phyloP scores from a whole-genome alignment of 2,888 invertebrate species.

The Spodoptera picta region DNA sequence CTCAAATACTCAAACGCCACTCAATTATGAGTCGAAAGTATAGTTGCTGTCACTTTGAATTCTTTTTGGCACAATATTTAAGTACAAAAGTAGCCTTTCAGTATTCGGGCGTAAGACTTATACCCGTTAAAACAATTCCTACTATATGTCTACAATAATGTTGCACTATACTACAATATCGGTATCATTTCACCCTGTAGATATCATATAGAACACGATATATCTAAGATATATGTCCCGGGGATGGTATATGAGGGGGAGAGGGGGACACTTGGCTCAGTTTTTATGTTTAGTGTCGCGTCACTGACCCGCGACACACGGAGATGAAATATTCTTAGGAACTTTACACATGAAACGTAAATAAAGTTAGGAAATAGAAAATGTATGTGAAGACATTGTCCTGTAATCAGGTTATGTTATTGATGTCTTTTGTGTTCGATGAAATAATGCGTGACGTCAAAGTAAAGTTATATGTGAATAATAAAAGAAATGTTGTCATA shows the following conservation, averaged over 20 bases:
- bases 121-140: not conserved
- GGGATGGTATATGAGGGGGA: not conserved
- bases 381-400: no score
- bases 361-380: not conserved
- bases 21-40: no score
- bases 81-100: no score
- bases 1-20: no score
- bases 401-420: no score
- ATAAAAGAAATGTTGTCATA: no score
- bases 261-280: conserved; percentile 4
- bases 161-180: not conserved
- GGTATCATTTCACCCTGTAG: not conserved
- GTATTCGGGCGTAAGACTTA: no score
- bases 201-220: not conserved
- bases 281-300: conserved; percentile 46
- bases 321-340: conserved; percentile 28
- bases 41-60: no score
- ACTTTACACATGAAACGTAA: conserved; percentile 19
- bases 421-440: no score
- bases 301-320: conserved; percentile 40
- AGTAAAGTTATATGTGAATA: no score
- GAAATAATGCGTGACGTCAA: no score
- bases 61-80: no score
- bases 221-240: not conserved
- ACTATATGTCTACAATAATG: not conserved